phyloP scores from a whole-genome alignment of 2,113 vertebrate genomes.

The Ceyx melanurus region DNA sequence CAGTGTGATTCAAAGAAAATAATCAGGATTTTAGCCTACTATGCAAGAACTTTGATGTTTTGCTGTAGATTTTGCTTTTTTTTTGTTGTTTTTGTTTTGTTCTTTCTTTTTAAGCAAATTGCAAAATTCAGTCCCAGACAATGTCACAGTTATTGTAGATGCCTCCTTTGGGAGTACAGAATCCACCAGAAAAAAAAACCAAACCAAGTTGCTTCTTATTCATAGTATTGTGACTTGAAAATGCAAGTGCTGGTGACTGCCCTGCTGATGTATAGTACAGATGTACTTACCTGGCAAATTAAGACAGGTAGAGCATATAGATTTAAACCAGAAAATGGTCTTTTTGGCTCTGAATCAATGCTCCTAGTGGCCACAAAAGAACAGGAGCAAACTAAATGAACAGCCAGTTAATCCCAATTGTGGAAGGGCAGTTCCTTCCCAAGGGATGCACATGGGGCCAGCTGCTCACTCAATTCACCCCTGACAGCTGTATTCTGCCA shows the following conservation, averaged over 20 bases:
- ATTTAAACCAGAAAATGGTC: neutral
- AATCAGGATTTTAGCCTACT: neutral
- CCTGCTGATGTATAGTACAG: neutral
- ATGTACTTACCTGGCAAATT: neutral
- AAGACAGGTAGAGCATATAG: neutral
- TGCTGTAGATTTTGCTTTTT: neutral
- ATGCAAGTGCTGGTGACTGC: neutral
- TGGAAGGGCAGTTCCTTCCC: neutral
- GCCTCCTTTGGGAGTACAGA: neutral
- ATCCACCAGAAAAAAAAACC: neutral
- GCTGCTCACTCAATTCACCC: neutral
- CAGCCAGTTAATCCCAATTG: rapidly evolving
- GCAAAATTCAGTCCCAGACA: neutral
- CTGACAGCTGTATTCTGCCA: rapidly evolving
- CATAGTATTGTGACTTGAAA: neutral
- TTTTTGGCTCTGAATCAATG: neutral
- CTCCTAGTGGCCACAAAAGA: neutral
- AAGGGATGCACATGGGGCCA: neutral
- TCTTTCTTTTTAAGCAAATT: neutral
- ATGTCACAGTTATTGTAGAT: neutral
- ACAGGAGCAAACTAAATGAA: neutral
- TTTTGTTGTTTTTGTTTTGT: neutral
- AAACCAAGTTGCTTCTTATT: neutral
- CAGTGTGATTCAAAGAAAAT: neutral
- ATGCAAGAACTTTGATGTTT: neutral